Evolutionary conservation across 2,113 vertebrate genomes (phyloP).

Genomic region (Okapia johnstoni): DNA sequence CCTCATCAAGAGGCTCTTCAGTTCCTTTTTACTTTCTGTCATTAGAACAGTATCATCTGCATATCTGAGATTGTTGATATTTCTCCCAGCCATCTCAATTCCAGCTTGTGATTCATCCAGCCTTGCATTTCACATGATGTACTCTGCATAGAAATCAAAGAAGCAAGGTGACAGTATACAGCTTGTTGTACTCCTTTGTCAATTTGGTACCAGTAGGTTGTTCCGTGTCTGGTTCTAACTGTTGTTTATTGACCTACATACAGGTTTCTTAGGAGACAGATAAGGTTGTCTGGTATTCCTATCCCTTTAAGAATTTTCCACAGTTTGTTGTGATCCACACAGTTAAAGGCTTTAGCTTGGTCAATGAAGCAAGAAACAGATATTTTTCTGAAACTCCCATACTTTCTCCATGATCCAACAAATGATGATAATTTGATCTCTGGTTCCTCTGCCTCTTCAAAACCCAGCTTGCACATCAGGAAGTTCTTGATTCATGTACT

Average conservation of each 20-base stretch:
- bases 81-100: neutral
- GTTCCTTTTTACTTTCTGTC: neutral
- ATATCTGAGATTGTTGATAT: neutral
- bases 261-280: neutral
- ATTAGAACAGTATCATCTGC: neutral
- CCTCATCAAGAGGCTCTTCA: neutral
- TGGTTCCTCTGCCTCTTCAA: neutral
- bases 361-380: neutral
- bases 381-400: neutral
- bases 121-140: neutral
- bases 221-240: neutral
- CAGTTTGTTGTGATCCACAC: neutral
- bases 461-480: fast-evolving
- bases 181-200: neutral
- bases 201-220: neutral
- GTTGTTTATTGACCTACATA: neutral
- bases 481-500: neutral
- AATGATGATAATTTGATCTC: neutral
- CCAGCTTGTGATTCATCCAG: neutral
- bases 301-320: neutral
- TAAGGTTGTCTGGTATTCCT: neutral
- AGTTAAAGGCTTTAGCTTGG: neutral
- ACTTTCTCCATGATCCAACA: neutral
- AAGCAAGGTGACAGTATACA: neutral
- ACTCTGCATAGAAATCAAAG: neutral